These are phyloP conservation scores for Anthoscopus minutus DNA, from an alignment of 2,113 vertebrate genomes.

Conservation along the genomic window DNA sequence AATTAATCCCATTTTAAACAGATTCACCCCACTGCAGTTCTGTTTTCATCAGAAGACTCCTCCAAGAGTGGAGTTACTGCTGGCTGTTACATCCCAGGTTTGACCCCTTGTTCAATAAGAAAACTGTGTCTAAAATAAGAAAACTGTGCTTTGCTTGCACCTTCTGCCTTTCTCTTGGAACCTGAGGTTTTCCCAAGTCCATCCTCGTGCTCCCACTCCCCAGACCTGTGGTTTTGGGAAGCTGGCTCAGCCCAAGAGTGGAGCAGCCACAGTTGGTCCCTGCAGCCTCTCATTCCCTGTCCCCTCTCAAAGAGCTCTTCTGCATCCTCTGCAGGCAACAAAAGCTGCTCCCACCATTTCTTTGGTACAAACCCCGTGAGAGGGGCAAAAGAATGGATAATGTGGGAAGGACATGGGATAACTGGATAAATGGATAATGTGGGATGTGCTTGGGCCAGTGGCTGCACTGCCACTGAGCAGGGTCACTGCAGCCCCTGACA, in stretches of 20 bases:
- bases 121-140: neutral
- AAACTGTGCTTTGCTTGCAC: neutral
- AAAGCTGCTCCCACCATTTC: neutral
- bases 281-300: rapidly evolving
- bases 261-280: neutral
- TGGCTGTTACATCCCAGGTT: rapidly evolving
- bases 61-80: neutral
- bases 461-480: no score
- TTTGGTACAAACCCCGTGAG: neutral
- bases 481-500: neutral
- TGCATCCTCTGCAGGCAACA: neutral
- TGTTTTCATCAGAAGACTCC: neutral
- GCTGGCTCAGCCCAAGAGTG: neutral
- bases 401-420: neutral
- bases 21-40: neutral
- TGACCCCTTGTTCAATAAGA: neutral
- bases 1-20: neutral
- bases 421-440: no score
- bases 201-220: neutral
- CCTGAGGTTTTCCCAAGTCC: neutral
- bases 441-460: neutral
- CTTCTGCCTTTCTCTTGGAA: neutral
- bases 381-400: neutral
- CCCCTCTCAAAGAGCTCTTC: rapidly evolving
- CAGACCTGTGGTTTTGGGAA: rapidly evolving